Conservation (phyloP, 2,888 invertebrate genomes). For the Cerceris ruficornis region DNA sequence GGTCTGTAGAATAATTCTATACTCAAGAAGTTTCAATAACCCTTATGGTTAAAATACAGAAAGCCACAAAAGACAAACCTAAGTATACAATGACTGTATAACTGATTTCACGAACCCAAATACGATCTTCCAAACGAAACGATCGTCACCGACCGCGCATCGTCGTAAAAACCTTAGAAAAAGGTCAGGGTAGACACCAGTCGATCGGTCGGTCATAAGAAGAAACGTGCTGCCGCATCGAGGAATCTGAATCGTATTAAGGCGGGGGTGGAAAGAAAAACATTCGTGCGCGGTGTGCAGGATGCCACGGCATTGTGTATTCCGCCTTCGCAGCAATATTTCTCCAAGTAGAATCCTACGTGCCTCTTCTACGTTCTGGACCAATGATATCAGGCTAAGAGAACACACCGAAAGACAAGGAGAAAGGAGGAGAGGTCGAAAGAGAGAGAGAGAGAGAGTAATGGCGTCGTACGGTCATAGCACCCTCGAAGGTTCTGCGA, state of each 20-base stretch:
- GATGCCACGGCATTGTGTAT: conserved; percentile 49
- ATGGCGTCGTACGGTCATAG: conserved; percentile 16
- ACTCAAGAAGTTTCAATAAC: no score
- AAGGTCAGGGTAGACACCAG: not conserved
- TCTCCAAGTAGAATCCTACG: conserved; percentile 47
- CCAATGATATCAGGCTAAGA: conserved; percentile 44
- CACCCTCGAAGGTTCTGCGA: conserved; percentile 7
- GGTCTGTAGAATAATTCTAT: no score
- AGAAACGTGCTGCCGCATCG: conserved; percentile 38
- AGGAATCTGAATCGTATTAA: conserved; percentile 47
- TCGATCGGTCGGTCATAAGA: conserved; percentile 35
- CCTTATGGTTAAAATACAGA: no score
- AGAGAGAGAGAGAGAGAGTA: no score
- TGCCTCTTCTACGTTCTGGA: conserved; percentile 42
- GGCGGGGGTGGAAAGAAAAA: conserved; percentile 43
- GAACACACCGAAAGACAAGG: conserved; percentile 1
- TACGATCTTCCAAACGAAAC: no score
- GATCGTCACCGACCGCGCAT: not conserved
- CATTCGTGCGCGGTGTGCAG: conserved; percentile 48
- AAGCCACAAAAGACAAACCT: no score
- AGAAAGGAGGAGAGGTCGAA: no score
- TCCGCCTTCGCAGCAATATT: conserved; percentile 55
- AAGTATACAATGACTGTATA: no score
- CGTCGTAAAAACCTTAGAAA: not conserved
- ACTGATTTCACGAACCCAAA: no score